phyloP scores from a whole-genome alignment of 2,888 invertebrate genomes.

The Dysmachus trigonus region DNA sequence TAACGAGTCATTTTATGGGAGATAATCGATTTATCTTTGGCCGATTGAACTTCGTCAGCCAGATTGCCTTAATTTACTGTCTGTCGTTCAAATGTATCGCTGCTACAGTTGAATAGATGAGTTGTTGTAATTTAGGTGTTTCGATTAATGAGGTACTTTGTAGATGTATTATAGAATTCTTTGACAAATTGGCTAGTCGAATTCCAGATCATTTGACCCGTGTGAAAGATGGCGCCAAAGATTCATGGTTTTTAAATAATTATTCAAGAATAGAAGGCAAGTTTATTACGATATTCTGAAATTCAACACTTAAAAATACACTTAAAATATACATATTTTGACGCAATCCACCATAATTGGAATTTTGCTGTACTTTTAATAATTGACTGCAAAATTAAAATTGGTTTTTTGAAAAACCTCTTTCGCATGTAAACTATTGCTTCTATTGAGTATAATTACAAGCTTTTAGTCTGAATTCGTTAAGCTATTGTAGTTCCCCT shows the following conservation, averaged over 20 bases:
- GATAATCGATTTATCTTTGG: conserved; percentile 21
- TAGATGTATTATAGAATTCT: not conserved
- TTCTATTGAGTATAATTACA: no score
- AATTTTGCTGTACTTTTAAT: not conserved
- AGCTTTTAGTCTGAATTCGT: no score
- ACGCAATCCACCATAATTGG: not conserved
- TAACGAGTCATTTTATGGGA: not conserved
- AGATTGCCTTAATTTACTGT: not conserved
- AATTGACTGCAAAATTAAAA: not conserved
- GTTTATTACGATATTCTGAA: no score
- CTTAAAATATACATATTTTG: no score
- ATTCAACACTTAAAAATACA: no score
- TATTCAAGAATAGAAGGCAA: no score
- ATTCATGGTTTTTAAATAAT: not conserved
- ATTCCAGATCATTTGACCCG: not conserved
- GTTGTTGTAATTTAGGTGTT: not conserved
- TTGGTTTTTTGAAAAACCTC: no score
- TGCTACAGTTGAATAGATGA: not conserved
- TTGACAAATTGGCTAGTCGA: not conserved
- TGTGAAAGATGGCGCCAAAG: not conserved
- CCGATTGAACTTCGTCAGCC: not conserved
- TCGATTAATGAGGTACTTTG: not conserved
- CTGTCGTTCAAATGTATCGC: not conserved
- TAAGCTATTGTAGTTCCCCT: no score
- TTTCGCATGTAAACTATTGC: no score